Percentiles rank a stretch among this genome's conserved stretches.
Conservation (phyloP, 1,140 invertebrate species). For the Cydia amplana region DNA sequence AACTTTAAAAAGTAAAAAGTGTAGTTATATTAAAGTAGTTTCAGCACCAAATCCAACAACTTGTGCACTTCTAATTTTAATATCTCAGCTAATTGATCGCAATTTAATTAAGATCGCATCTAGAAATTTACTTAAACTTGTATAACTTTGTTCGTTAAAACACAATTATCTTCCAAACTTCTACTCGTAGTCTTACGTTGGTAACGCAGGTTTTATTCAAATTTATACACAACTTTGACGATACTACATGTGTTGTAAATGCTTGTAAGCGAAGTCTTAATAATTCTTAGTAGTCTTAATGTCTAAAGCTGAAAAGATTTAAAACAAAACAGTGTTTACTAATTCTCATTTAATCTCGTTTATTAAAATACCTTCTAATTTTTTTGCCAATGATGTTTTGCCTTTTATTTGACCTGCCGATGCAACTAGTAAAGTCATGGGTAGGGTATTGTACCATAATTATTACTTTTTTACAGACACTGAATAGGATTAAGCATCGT, state of each 20-base stretch:
- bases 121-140: constrained; percentile 27
- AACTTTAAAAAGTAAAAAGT: too few species aligned
- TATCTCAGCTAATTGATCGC: constrained; percentile 14
- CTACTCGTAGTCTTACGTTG: neutral
- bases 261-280: neutral
- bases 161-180: constrained; percentile 14
- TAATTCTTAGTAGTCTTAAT: too few species aligned
- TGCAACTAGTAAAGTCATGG: too few species aligned
- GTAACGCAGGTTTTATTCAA: constrained; percentile 28
- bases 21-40: neutral
- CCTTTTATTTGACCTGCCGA: too few species aligned
- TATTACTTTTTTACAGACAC: too few species aligned
- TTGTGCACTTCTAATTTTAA: neutral
- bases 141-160: constrained; percentile 29
- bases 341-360: too few species aligned
- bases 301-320: too few species aligned
- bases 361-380: too few species aligned
- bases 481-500: too few species aligned
- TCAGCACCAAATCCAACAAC: neutral
- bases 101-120: constrained; percentile 24
- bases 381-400: too few species aligned
- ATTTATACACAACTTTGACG: constrained; percentile 23
- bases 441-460: too few species aligned
- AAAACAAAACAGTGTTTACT: too few species aligned
- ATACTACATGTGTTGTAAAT: neutral